phyloP scores from a whole-genome alignment of 2,113 vertebrate genomes.

The Taxidea taxus region DNA sequence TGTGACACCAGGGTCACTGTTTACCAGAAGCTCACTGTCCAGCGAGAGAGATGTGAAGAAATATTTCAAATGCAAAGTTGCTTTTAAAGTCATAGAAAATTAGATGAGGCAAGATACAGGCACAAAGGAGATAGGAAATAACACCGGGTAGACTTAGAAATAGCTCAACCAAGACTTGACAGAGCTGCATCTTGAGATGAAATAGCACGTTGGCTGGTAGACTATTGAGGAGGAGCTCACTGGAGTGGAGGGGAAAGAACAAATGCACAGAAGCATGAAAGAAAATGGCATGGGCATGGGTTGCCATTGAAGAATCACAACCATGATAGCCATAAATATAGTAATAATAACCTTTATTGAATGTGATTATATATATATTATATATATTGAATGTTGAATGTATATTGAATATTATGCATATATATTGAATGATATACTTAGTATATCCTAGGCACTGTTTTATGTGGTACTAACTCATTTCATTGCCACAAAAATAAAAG shows the following conservation, averaged over 20 bases:
- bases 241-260: accelerated
- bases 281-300: neutral
- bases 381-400: no score
- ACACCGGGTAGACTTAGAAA: no score
- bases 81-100: neutral
- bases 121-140: neutral
- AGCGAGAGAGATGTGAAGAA: neutral
- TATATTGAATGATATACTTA: neutral
- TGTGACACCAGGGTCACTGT: neutral
- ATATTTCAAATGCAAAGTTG: neutral
- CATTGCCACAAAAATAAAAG: neutral
- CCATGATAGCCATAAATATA: accelerated
- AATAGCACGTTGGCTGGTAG: neutral
- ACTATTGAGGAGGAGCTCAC: accelerated
- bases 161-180: neutral
- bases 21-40: neutral
- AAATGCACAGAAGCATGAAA: neutral
- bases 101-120: neutral
- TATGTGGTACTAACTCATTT: neutral
- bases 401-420: no score
- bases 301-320: neutral
- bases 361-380: neutral
- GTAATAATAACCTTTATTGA: neutral
- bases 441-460: neutral
- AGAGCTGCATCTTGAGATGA: neutral